Percentiles rank a stretch among this genome's conserved stretches.
phyloP scores from a whole-genome alignment of 2,797 vertebrate genomes.

The Gadopsis marmoratus region DNA sequence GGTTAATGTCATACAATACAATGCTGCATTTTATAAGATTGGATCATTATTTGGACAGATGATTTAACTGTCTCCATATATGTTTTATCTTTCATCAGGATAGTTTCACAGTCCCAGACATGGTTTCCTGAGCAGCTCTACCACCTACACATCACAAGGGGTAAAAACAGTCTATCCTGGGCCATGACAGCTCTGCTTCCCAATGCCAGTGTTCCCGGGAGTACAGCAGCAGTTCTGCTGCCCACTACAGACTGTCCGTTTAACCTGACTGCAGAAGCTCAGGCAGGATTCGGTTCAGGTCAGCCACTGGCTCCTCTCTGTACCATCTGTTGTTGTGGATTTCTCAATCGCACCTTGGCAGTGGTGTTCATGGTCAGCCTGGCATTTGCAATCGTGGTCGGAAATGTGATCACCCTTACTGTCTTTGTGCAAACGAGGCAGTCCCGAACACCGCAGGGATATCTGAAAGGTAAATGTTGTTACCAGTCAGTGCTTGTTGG shows the following conservation, averaged over 20 bases:
- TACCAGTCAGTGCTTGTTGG: not conserved
- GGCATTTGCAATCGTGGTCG: conserved; percentile 84
- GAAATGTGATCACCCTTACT: conserved; percentile 88
- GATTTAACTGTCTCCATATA: conserved; percentile 9
- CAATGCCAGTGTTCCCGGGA: conserved; percentile 66
- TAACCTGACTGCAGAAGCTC: conserved; percentile 72
- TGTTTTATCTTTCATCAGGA: conserved; percentile 56
- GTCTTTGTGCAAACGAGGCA: conserved; percentile 87
- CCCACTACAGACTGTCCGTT: conserved; percentile 49
- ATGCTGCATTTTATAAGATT: not conserved
- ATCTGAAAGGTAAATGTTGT: conserved; percentile 85
- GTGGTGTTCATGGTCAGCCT: conserved; percentile 87
- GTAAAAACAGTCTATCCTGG: conserved; percentile 42
- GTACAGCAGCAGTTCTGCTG: conserved; percentile 54
- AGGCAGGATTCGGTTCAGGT: conserved; percentile 20
- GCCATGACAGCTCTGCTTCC: conserved; percentile 74
- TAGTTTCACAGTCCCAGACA: conserved; percentile 41
- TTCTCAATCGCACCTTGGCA: conserved; percentile 80
- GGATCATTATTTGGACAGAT: not conserved
- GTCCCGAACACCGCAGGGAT: conserved; percentile 87
- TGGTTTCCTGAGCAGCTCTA: conserved; percentile 58
- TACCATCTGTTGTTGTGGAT: conserved; percentile 80
- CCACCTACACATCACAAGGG: conserved; percentile 26
- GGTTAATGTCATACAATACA: not conserved
- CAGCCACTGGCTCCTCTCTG: conserved; percentile 79